Evolutionary conservation across 2,797 vertebrate genomes (phyloP), one percentile per base, ranked within the genome.

Genomic region (Pogonophryne albipinna): DNA sequence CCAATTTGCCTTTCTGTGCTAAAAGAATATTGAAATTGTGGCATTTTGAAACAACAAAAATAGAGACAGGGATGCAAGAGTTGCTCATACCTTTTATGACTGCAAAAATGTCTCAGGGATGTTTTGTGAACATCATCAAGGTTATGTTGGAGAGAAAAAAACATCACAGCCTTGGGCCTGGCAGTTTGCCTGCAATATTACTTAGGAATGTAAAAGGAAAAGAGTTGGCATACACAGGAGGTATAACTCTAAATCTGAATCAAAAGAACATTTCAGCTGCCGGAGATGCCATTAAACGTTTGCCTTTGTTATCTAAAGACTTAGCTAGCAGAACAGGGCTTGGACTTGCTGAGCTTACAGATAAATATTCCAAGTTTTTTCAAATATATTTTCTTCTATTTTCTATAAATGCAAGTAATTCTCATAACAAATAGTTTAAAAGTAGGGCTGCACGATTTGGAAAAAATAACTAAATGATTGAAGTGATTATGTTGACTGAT

Each of bases 91-190:
- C 19, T 55, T 53, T 45, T 68, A 31, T 31, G 10, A 57, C 11
- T 11, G 3, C 31, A 6, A 19, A 59, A 46, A 53, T 23, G 42
- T 61, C 53, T 62, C 11, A 10, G 19, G 7, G 45, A 42, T 6
- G 20, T 31, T 61, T 4, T 64, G 41, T 53, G 20, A 38, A 47
- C 31, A 50, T 71, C 27, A 63, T 49, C 63, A 72, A 65, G 31
- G 74, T 59, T 59, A 50, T 20, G 15, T 12, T 44, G 38, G 13
- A 12, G 8, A 45, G 1, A 4, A 46, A 23, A 9, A 15, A 31
- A 42, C 20, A 12, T 10, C 17, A 0, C 34, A 42, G 27, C 44
- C 41, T 47, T 51, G 58, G 16, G 3, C 34, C 23, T 65, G 38
- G 55, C 31, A 55, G 2, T 12, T 57, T 23, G 53, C 59, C 46